These are phyloP conservation scores for Microhierax caerulescens DNA, from an alignment of 2,797 vertebrate genomes.

Conservation along the genomic window DNA sequence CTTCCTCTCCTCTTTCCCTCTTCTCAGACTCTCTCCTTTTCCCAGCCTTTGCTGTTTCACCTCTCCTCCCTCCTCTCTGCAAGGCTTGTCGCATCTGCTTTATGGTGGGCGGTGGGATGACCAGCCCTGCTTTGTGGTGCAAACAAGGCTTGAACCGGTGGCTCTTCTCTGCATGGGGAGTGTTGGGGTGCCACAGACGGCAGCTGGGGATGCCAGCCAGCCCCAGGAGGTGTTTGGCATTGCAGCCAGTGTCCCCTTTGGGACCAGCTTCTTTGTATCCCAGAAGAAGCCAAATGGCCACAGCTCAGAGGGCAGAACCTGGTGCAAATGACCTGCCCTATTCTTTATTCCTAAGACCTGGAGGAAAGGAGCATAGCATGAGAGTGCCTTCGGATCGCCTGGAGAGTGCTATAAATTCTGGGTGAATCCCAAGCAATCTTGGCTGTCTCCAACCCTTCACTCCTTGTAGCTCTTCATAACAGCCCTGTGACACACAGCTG, in stretches of 20 bases:
- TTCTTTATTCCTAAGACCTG: neutral
- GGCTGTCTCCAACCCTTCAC: neutral
- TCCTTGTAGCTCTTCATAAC: neutral
- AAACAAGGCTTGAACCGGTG: neutral
- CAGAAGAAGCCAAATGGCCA: neutral
- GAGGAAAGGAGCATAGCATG: neutral
- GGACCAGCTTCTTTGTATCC: neutral
- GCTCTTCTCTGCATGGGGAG: neutral
- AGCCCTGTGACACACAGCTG: neutral
- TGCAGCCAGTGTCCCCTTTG: rapidly evolving
- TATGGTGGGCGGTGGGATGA: neutral
- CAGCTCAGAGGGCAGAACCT: neutral
- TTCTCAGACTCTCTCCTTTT: neutral
- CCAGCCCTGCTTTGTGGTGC: neutral
- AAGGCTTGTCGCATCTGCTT: neutral
- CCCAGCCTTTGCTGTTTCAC: neutral
- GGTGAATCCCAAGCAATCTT: neutral
- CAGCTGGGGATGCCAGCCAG: neutral
- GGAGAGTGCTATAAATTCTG: neutral
- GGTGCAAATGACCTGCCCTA: neutral
- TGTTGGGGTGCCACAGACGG: rapidly evolving
- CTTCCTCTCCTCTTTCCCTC: neutral
- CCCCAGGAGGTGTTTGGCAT: too few relatives aligned
- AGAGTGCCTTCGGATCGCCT: neutral
- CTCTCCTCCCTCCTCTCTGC: neutral